Base-by-base conservation (phyloP, 2,797 vertebrate genomes). In the Enteromius treurensis region DNA sequence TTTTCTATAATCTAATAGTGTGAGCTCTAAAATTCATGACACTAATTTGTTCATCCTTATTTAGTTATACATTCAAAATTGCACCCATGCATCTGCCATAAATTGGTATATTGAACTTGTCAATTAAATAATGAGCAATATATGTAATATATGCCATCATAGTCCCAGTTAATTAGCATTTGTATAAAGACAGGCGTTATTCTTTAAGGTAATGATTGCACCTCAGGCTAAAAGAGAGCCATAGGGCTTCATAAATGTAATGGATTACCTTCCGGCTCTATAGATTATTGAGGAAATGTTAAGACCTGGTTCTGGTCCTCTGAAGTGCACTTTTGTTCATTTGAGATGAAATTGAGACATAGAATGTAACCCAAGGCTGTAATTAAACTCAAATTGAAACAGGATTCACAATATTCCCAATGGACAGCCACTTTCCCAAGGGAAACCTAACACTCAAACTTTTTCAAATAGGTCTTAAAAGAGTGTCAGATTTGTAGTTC, bases 381-480 rank as follows among this genome's bases (percentile, higher is more conserved):
- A 87, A 89, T 89, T 87, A 87, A 86, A 78, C 42, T 67, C 55
- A 51, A 42, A 83, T 47, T 45, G 11, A 82, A 80, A 42, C 65
- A 45, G 51, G 53, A 75, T 68, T 69, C 58, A 64, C 6, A 3
- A 8, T 60, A 37, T 53, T 71, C 64, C 75, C 81, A 23, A 34
- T 15, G 51, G 26, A 49, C 6, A 17, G 23, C 1, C 17, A 13
- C 45, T 75, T 74, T 81, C 82, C 71, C 82, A 76, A 71, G 40
- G 83, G 88, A 83, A 65, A n/a, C 40, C 58, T 26, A 78, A 65
- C 10, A 17, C 17, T 65, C 34, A 60, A 80, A 81, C 15, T 37
- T 42, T 73, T 47, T 29, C 49, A 83, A 84, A 55, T 62, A 19
- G n/a, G 23, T 74, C 40, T 82, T 64, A 40, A 7, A 71, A 32